A percentile compares a stretch with the other conserved stretches of the same genome.
Evolutionary conservation across 2,113 vertebrate species (phyloP).

Genomic region (Shinisaurus crocodilurus): DNA sequence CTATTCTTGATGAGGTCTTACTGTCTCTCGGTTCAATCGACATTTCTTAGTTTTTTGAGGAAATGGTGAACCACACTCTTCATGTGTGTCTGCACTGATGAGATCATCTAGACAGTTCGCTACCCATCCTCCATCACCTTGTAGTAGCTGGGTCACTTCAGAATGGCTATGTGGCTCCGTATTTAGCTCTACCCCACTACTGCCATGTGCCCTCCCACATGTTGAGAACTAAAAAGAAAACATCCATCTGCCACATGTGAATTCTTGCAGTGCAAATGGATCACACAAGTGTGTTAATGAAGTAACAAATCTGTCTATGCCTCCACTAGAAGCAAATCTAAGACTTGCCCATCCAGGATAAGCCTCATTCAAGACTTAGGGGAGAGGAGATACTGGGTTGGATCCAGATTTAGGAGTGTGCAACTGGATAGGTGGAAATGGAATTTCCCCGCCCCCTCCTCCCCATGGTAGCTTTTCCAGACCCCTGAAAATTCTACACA

Average conservation of each 20-base stretch:
- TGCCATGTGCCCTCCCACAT: not conserved
- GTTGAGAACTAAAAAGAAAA: not conserved
- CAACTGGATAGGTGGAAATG: too few relatives aligned
- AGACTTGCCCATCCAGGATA: not conserved
- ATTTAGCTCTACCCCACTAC: not conserved
- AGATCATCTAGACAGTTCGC: not conserved
- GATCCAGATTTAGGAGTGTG: too few relatives aligned
- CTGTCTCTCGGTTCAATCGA: not conserved
- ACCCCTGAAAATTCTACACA: too few relatives aligned
- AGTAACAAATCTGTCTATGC: not conserved
- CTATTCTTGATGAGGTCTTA: not conserved
- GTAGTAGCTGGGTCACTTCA: not conserved
- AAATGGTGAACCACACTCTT: not conserved
- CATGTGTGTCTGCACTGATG: not conserved
- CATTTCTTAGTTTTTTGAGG: not conserved
- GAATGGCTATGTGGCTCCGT: not conserved
- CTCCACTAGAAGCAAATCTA: not conserved
- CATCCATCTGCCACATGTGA: not conserved
- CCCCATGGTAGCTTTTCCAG: too few relatives aligned
- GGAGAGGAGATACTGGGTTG: not conserved
- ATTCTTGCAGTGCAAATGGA: not conserved
- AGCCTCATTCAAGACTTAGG: not conserved
- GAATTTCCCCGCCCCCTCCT: too few relatives aligned
- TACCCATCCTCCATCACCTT: not conserved
- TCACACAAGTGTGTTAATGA: not conserved